Conservation (phyloP, 2,113 vertebrate genomes). For the Myxocyprinus asiaticus region DNA sequence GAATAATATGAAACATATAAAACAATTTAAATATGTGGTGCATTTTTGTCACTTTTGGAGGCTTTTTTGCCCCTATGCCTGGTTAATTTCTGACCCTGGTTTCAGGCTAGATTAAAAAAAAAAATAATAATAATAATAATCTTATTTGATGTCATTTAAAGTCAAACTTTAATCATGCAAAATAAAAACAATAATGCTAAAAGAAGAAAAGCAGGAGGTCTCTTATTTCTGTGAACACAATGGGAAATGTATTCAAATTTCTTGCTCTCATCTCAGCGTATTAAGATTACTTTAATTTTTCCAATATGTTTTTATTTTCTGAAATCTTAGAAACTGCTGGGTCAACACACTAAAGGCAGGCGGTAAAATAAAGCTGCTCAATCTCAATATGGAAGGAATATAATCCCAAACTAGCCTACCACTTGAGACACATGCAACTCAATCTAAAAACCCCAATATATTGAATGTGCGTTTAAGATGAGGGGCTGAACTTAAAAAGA, state of each 20-base stretch:
- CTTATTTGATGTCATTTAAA: not conserved
- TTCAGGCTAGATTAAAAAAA: too few relatives aligned
- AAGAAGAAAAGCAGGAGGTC: not conserved
- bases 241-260: not conserved
- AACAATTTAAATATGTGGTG: too few relatives aligned
- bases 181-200: not conserved
- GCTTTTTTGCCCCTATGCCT: too few relatives aligned
- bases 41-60: too few relatives aligned
- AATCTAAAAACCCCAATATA: constrained; percentile 62
- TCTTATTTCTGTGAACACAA: not conserved
- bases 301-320: constrained; percentile 46
- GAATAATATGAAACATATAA: too few relatives aligned
- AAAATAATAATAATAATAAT: too few relatives aligned
- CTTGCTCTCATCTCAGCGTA: constrained; percentile 34
- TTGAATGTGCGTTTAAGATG: constrained; percentile 63
- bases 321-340: constrained; percentile 41
- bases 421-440: constrained; percentile 53
- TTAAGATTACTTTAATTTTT: constrained; percentile 49
- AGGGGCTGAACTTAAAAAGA: constrained; percentile 64
- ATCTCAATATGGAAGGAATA: constrained; percentile 42
- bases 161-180: not conserved
- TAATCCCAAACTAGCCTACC: constrained; percentile 38
- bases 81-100: too few relatives aligned
- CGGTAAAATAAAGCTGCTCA: constrained; percentile 52
- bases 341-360: constrained; percentile 38